Conservation (phyloP, 2,113 vertebrate genomes). For the Rhegmatorhina hoffmannsi region DNA sequence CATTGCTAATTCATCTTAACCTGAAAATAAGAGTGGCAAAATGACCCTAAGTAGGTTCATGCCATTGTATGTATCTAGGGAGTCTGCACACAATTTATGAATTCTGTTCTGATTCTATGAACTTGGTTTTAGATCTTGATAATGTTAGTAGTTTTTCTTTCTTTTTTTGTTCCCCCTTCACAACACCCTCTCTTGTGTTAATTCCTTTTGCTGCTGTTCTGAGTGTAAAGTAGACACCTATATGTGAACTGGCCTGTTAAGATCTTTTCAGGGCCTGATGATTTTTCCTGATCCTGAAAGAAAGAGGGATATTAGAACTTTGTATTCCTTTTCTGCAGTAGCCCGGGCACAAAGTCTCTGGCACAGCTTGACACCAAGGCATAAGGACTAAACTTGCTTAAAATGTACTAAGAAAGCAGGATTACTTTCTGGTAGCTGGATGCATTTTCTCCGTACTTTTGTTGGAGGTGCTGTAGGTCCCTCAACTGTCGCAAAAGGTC, state of each 20-base stretch:
- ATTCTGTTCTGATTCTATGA: not conserved
- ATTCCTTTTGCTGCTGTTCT: not conserved
- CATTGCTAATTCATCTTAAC: not conserved
- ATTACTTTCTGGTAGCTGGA: not conserved
- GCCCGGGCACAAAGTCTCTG: not conserved
- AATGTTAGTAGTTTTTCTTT: not conserved
- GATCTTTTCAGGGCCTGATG: not conserved
- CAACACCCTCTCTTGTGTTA: not conserved
- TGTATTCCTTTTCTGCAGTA: not conserved
- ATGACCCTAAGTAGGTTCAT: not conserved
- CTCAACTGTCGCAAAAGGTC: not conserved
- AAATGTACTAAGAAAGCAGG: not conserved
- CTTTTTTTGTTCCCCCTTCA: rapidly evolving
- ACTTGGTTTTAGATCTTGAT: not conserved
- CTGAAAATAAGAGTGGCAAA: not conserved
- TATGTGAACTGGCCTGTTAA: not conserved
- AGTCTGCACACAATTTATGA: not conserved
- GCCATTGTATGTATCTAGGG: not conserved
- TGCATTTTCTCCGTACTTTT: not conserved
- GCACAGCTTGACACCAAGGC: not conserved
- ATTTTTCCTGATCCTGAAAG: not conserved
- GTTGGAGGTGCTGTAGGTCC: not conserved
- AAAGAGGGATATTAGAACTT: not conserved
- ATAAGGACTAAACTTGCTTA: not conserved
- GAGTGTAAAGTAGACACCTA: not conserved